Base-by-base conservation (phyloP, 2,888 invertebrate genomes). In the Hyposoter dolosus region DNA sequence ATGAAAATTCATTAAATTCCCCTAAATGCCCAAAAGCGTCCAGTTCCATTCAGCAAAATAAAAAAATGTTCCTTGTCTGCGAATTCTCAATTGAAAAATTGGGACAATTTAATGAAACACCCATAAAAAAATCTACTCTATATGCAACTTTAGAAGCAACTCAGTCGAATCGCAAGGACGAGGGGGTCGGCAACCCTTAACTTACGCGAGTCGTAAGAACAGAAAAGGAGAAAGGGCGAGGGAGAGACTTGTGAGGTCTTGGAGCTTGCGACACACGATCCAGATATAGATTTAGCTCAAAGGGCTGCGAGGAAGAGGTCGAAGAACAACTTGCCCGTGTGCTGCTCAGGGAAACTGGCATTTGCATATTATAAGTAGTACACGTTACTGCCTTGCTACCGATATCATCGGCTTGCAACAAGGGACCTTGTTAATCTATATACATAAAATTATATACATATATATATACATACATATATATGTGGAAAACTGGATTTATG, bases 321-420 rank as follows among this genome's bases (percentile, higher is more conserved):
- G 69, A 78, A 82, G 84, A 60, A 81, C 47, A 66, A 28, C 43
- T 77, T 69, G 76, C 40, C 66, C 74, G 75, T 77, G 83, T 78
- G 82, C 83, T 78, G 82, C 83, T 82, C 87, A 88, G 88, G 89
- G 89, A 88, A 88, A 84, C 78, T 88, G 86, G 89, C 91, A 94
- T 94, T 94, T 93, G 93, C 94, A 94, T 94, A 93, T 93, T 93
- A 93, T 94, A 94, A 94, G 93, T 93, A 93, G 92, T 93, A 92
- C 93, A 93, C 89, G 93, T 91, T 92, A 92, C 91, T 89, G 87
- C 84, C 86, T 81, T 69, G 78, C 78, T 71, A 63, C 90, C 90
- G 94, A 94, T 94, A 93, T 92, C 90, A 93, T 93, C 92, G 86
- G 82, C 75, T 65, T 35, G 74, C 78, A 78, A 86, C 83, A 47